A percentile compares a stretch with the other conserved stretches of the same genome.
Conservation (phyloP, 1,140 invertebrate genomes). For the Camponotus pennsylvanicus region DNA sequence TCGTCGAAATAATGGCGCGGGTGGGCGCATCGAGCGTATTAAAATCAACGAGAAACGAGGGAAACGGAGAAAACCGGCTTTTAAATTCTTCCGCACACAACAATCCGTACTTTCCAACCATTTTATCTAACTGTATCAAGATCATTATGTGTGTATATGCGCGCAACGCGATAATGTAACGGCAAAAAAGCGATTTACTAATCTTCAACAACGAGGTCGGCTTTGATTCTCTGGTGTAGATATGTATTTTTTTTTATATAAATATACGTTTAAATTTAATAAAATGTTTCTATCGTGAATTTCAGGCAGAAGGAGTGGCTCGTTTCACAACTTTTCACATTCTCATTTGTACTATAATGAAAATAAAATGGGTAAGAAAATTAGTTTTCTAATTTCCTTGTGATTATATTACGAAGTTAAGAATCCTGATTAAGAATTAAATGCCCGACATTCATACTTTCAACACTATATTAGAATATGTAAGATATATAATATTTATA, state of each 20-base stretch:
- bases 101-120: neutral
- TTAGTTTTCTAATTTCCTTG: neutral
- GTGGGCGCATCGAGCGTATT: slow-evolving; percentile 25
- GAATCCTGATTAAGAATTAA: neutral
- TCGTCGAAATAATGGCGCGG: slow-evolving; percentile 44
- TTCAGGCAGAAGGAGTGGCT: neutral
- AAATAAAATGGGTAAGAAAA: neutral
- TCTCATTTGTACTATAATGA: neutral
- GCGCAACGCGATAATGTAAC: slow-evolving; percentile 16
- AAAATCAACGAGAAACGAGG: neutral
- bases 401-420: neutral
- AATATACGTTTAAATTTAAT: slow-evolving; percentile 3
- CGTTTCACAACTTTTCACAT: neutral
- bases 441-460: neutral
- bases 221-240: neutral
- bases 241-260: neutral
- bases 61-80: slow-evolving; percentile 15
- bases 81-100: slow-evolving; percentile 29
- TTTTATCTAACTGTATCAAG: slow-evolving; percentile 40
- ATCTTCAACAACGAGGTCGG: slow-evolving; percentile 2
- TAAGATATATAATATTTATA: neutral
- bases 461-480: neutral
- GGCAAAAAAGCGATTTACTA: slow-evolving; percentile 2
- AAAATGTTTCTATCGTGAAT: neutral
- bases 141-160: neutral